phyloP scores from a whole-genome alignment of 2,888 invertebrate genomes.

The Pristionchus maxplancki region DNA sequence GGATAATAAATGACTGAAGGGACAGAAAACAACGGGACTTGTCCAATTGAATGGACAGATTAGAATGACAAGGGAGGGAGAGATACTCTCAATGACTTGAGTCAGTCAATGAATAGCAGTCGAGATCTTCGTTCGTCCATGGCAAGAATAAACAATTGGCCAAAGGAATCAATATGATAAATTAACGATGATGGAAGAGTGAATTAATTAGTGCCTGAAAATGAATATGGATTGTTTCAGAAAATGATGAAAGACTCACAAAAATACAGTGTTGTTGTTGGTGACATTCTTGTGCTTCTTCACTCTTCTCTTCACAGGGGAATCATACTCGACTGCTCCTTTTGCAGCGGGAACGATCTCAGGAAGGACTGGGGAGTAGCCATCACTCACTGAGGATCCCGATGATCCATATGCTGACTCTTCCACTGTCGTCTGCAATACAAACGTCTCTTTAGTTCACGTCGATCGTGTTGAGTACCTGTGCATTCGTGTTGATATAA shows the following conservation, averaged over 20 bases:
- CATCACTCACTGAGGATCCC: background rate
- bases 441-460: background rate
- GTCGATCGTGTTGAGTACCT: too few relatives aligned
- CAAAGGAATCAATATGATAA: background rate
- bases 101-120: background rate
- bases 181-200: background rate
- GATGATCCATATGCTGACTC: conserved; percentile 14
- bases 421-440: background rate
- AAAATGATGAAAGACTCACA: background rate
- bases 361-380: background rate
- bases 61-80: background rate
- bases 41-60: background rate
- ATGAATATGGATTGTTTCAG: background rate
- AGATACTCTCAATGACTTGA: background rate
- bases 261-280: background rate
- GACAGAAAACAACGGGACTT: background rate
- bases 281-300: conserved; percentile 26
- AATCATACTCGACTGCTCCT: conserved; percentile 40
- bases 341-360: conserved; percentile 31
- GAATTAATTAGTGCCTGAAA: background rate
- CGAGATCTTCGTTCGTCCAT: conserved; percentile 14
- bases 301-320: conserved; percentile 32
- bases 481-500: conserved; percentile 44
- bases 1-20: background rate
- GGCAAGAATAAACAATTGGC: background rate